Evolutionary conservation across 2,797 vertebrate genomes (phyloP).

Genomic region (Enteromius afrohamiltoni): DNA sequence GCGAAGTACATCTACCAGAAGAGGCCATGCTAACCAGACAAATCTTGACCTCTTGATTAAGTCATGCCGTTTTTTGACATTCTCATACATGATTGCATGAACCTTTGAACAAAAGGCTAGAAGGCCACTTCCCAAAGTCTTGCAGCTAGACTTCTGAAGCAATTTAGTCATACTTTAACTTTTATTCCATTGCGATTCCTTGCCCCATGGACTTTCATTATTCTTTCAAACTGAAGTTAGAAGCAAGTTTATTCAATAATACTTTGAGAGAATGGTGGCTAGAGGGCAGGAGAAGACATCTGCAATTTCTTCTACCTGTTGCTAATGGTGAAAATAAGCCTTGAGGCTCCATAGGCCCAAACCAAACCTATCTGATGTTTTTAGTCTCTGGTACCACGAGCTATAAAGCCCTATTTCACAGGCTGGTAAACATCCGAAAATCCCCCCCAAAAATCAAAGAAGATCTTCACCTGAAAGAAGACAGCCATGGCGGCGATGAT

Average conservation of each 20-base stretch:
- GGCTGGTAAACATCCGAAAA: slow-evolving; percentile 16
- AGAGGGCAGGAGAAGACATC: not conserved
- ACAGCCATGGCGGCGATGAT: slow-evolving; percentile 92
- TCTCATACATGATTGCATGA: not conserved
- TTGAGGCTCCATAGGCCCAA: not conserved
- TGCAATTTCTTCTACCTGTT: slow-evolving; percentile 22
- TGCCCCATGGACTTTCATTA: slow-evolving; percentile 10
- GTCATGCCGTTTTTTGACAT: not conserved
- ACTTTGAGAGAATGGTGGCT: slow-evolving; percentile 2
- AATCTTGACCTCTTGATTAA: not conserved
- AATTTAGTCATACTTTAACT: not conserved
- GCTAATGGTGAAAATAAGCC: not conserved
- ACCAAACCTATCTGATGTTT: slow-evolving; percentile 13
- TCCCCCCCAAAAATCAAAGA: slow-evolving; percentile 20
- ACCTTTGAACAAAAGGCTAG: not conserved
- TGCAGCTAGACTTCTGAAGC: slow-evolving; percentile 9
- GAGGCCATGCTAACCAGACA: not conserved
- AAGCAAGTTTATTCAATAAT: slow-evolving; percentile 11
- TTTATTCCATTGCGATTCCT: not conserved
- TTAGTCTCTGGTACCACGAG: slow-evolving; percentile 3
- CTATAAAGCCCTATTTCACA: slow-evolving; percentile 27
- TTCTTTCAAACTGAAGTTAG: slow-evolving; percentile 3
- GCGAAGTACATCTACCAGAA: not conserved
- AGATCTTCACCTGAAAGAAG: slow-evolving; percentile 91
- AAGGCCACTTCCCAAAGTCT: not conserved